Evolutionary conservation across 2,113 vertebrate genomes (phyloP).

Genomic region (Odontesthes bonariensis): DNA sequence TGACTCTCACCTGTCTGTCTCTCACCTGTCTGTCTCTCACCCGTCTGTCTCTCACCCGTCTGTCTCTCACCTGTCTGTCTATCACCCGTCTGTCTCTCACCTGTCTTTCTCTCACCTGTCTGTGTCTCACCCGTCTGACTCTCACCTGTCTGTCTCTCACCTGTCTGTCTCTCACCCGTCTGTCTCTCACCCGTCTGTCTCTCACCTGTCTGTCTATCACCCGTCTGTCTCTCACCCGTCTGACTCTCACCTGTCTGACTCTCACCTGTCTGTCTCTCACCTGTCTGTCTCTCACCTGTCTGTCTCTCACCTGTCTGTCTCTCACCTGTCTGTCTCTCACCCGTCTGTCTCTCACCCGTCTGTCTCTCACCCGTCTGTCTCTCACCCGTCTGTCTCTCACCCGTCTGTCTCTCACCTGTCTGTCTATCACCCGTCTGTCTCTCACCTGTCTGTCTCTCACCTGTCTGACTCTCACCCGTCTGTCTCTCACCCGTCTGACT

Average conservation of each 20-base stretch:
- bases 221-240: conserved; percentile 41
- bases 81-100: neutral
- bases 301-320: neutral
- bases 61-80: neutral
- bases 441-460: conserved; percentile 24
- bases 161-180: neutral
- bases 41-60: neutral
- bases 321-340: neutral
- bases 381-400: neutral
- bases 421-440: neutral
- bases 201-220: neutral
- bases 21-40: conserved; percentile 1
- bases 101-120: conserved; percentile 39
- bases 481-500: neutral
- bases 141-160: conserved; percentile 1
- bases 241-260: conserved; percentile 18
- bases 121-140: too few relatives aligned
- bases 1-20: conserved; percentile 35
- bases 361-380: neutral
- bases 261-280: neutral
- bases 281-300: neutral
- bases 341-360: conserved; percentile 41
- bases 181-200: neutral
- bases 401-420: neutral
- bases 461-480: conserved; percentile 8